A percentile compares a stretch with the other conserved stretches of the same genome.
These are phyloP conservation scores for Camarhynchus parvulus DNA, from an alignment of 2,113 vertebrate genomes.

Conservation along the genomic window DNA sequence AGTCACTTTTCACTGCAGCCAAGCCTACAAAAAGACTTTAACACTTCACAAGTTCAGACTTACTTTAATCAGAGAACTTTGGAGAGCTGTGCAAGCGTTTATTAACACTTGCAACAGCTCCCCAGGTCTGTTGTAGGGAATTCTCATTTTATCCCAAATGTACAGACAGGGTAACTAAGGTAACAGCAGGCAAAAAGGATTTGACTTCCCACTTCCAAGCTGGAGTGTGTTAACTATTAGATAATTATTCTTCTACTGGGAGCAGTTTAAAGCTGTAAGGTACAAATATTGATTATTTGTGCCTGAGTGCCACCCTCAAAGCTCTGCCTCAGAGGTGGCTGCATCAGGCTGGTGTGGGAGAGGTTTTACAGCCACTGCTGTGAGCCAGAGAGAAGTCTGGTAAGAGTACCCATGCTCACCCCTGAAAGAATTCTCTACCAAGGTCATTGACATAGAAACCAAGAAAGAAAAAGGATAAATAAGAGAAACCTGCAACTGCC, in stretches of 20 bases:
- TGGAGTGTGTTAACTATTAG: slow-evolving; percentile 47
- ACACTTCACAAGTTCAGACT: slow-evolving; percentile 22
- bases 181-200: slow-evolving; percentile 50
- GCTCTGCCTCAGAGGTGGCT: not conserved
- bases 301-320: not conserved
- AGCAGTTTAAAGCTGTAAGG: not conserved
- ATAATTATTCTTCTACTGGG: slow-evolving; percentile 13
- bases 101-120: slow-evolving; percentile 33
- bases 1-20: slow-evolving; percentile 9
- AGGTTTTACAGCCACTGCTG: not conserved
- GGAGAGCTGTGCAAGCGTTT: slow-evolving; percentile 32
- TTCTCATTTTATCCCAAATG: slow-evolving; percentile 31
- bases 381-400: not conserved
- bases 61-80: slow-evolving; percentile 12
- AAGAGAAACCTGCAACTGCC: not conserved
- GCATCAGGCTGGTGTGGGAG: not conserved
- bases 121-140: not conserved
- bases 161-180: slow-evolving; percentile 50
- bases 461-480: not conserved
- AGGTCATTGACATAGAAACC: not conserved
- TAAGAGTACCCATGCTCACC: not conserved
- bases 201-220: slow-evolving; percentile 60
- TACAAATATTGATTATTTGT: slow-evolving; percentile 33
- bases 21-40: slow-evolving; percentile 42
- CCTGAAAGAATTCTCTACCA: not conserved